Evolutionary conservation across 2,888 invertebrate genomes (phyloP).

Genomic region (Pantelozetes paolii): DNA sequence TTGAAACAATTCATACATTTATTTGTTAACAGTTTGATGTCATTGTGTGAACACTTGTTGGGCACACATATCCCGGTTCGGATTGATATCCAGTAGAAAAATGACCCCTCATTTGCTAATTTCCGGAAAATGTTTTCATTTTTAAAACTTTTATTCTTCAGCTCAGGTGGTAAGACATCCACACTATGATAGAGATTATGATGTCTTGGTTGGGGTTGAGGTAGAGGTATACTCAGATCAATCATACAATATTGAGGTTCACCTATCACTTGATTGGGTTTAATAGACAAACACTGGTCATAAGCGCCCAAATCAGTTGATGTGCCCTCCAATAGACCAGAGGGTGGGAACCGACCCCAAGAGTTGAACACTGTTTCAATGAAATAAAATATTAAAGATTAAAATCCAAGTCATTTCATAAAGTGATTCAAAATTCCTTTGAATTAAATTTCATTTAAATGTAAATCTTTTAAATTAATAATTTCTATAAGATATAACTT

Average conservation of each 20-base stretch:
- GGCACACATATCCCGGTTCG: slow-evolving; percentile 41
- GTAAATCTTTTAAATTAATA: too few species aligned
- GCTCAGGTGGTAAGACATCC: background rate
- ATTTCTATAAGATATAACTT: too few species aligned
- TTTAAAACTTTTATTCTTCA: background rate
- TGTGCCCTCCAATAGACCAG: slow-evolving; percentile 39
- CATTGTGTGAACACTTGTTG: slow-evolving; percentile 39
- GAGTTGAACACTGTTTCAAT: slow-evolving; percentile 32
- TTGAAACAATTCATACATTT: too few species aligned
- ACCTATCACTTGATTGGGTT: background rate
- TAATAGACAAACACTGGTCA: slow-evolving; percentile 39
- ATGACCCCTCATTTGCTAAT: slow-evolving; percentile 6
- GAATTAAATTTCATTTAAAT: too few species aligned
- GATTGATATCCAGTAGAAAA: slow-evolving; percentile 41
- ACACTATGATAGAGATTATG: slow-evolving; percentile 2
- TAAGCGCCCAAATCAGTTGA: slow-evolving; percentile 38
- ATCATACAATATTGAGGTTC: slow-evolving; percentile 22
- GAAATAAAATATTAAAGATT: too few species aligned
- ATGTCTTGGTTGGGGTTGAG: background rate
- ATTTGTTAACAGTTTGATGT: slow-evolving; percentile 38
- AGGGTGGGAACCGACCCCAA: slow-evolving; percentile 40
- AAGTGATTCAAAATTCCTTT: too few species aligned
- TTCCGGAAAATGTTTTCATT: background rate
- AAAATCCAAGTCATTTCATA: too few species aligned
- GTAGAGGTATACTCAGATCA: background rate